Base-by-base conservation (phyloP, 2,888 invertebrate species). In the Scaptomyza caliginosa region DNA sequence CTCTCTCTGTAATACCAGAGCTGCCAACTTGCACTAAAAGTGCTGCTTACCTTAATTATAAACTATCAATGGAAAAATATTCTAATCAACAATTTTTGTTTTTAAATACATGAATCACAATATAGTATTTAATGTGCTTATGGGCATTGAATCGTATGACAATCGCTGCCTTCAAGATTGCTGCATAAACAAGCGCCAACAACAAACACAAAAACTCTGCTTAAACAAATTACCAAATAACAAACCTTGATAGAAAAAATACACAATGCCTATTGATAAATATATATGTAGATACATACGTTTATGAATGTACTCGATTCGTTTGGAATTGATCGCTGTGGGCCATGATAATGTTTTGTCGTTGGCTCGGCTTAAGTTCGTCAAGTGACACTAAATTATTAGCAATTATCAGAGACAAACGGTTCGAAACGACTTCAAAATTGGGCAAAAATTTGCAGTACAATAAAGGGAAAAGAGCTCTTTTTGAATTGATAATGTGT, bases 371-470 rank as follows among this genome's bases (percentile, higher is more conserved):
- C 75, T 84, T 88, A 74, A 62, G 57, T 69, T 74, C 75, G 82
- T 77, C 77, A 88, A 86, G 55, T 85, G 87, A 82, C 68, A 80
- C 75, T 87, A 85, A 86, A 86, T 86, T 88, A 88, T 87, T 78
- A 85, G 80, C 83, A 86, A 86, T 88, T 87, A 87, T 86, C 88
- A 73, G 40, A 72, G 73, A 67, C 68, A 76, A 79, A 83, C 86
- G 82, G 77, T 77, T 73, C 56, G 71, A 72, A 82, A 88, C 59
- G 72, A 75, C 79, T 76, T 75, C 58, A 70, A 77, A 83, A 86
- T 87, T 84, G 80, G 77, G 69, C 71, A 85, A 85, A 80, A 77
- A 83, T 77, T 80, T 62, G 66, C 64, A 57, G 63, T 59, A 46
- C 39, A 60, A 58, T 54, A 72, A 73, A 59, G 19, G 34, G 52